Conservation (phyloP, 2,113 vertebrate species). For the Oryzias melastigma region DNA sequence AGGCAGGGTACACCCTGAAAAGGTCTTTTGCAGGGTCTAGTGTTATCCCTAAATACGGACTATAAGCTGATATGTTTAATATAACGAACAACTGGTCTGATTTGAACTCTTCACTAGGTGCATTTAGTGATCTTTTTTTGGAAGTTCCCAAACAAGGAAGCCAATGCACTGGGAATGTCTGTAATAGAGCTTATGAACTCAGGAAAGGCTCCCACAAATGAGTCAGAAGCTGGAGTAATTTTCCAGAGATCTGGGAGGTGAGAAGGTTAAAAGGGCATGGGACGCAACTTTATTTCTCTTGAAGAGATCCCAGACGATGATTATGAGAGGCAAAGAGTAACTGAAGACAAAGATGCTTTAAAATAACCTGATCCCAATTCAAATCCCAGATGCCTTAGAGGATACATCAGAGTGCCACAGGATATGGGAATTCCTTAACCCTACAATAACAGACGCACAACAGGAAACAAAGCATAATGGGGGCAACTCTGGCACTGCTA, state of each 20-base stretch:
- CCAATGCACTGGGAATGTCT: constrained; percentile 28
- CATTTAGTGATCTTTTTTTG: constrained; percentile 39
- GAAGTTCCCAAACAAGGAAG: constrained; percentile 47
- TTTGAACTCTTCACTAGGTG: not conserved
- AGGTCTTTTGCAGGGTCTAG: no score
- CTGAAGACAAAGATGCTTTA: constrained; percentile 43
- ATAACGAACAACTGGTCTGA: no score
- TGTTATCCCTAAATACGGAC: no score
- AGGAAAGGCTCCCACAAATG: constrained; percentile 26
- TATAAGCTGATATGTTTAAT: no score
- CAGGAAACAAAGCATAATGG: constrained; percentile 63
- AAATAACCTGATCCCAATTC: constrained; percentile 42
- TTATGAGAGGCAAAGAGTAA: constrained; percentile 20
- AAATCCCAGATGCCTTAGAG: constrained; percentile 44
- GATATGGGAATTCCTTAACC: constrained; percentile 49
- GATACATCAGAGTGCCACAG: constrained; percentile 25
- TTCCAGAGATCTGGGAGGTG: constrained; percentile 36
- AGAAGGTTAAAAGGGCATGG: constrained; percentile 50
- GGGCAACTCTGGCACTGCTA: constrained; percentile 23
- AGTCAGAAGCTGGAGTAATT: constrained; percentile 42
- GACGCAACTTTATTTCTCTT: constrained; percentile 28
- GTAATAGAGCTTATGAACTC: constrained; percentile 33
- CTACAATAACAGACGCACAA: constrained; percentile 42
- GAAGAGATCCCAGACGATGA: constrained; percentile 40
- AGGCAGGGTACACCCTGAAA: no score